phyloP scores from a whole-genome alignment of 1,140 invertebrate species.

The Caerostris darwini region DNA sequence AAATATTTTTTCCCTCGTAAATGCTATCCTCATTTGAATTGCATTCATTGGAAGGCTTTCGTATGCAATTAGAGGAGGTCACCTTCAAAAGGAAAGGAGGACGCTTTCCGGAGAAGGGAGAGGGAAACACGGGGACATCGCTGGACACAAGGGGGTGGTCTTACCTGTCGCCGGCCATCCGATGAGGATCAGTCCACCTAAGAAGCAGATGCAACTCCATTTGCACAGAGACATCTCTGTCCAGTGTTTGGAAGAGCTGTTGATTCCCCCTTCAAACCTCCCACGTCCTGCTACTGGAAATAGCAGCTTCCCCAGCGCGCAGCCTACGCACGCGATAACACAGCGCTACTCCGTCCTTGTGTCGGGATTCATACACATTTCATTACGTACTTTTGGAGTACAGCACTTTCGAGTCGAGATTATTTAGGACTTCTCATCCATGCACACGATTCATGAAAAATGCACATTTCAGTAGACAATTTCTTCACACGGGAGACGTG shows the following conservation, averaged over 20 bases:
- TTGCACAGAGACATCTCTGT: slow-evolving; percentile 43
- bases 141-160: neutral
- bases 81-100: slow-evolving; percentile 9
- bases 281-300: slow-evolving; percentile 44
- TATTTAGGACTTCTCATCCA: too few species aligned
- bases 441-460: too few species aligned
- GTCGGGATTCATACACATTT: too few species aligned
- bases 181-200: slow-evolving; percentile 33
- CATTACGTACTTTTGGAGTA: too few species aligned
- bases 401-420: too few species aligned
- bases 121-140: neutral
- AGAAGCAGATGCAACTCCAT: slow-evolving; percentile 38
- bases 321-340: too few species aligned
- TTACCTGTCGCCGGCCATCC: slow-evolving; percentile 30
- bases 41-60: neutral
- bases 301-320: neutral
- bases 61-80: neutral
- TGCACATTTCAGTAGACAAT: too few species aligned
- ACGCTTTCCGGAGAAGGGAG: neutral
- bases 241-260: slow-evolving; percentile 36
- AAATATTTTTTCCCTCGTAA: too few species aligned
- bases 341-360: too few species aligned
- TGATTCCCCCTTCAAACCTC: slow-evolving; percentile 36
- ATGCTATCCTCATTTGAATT: neutral
- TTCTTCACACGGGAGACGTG: too few species aligned